A percentile compares a stretch with the other conserved stretches of the same genome.
These are phyloP conservation scores for Camponotus fellah DNA, from an alignment of 2,888 invertebrate genomes.

Conservation along the genomic window DNA sequence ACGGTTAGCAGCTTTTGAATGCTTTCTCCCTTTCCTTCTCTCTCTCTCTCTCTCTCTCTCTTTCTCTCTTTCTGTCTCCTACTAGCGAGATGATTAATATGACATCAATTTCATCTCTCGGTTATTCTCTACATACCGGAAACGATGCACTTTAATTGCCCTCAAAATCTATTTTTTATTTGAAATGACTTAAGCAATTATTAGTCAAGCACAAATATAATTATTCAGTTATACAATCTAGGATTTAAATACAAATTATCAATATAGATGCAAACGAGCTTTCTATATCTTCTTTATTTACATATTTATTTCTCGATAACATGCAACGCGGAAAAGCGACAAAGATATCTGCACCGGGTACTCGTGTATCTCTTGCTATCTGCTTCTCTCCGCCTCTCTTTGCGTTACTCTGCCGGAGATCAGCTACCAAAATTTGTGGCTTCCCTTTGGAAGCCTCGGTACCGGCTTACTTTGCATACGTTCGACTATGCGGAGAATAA, in stretches of 20 bases:
- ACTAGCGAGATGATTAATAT: conserved; percentile 26
- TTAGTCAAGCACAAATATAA: neutral
- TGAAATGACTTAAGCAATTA: neutral
- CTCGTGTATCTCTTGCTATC: conserved; percentile 21
- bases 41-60: neutral
- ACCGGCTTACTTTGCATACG: conserved; percentile 38
- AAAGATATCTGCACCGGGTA: conserved; percentile 31
- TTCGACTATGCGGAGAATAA: conserved; percentile 50
- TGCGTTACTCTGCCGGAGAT: conserved; percentile 40
- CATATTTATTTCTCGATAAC: conserved; percentile 47
- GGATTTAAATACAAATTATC: conserved; percentile 39
- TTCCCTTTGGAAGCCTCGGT: conserved; percentile 36
- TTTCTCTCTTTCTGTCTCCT: neutral
- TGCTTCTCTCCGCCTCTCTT: conserved; percentile 1
- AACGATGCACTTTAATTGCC: neutral
- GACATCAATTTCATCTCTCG: neutral
- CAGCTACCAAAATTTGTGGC: conserved; percentile 55
- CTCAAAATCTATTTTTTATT: neutral
- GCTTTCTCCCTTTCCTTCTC: neutral
- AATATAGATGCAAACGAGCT: conserved; percentile 42
- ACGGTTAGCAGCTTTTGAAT: conserved; percentile 15
- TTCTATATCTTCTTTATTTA: conserved; percentile 48
- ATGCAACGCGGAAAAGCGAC: conserved; percentile 3
- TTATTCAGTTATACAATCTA: conserved; percentile 24
- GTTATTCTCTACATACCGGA: neutral